These are phyloP conservation scores for Drymodes brunneopygia DNA, from an alignment of 2,113 vertebrate species.

Conservation along the genomic window DNA sequence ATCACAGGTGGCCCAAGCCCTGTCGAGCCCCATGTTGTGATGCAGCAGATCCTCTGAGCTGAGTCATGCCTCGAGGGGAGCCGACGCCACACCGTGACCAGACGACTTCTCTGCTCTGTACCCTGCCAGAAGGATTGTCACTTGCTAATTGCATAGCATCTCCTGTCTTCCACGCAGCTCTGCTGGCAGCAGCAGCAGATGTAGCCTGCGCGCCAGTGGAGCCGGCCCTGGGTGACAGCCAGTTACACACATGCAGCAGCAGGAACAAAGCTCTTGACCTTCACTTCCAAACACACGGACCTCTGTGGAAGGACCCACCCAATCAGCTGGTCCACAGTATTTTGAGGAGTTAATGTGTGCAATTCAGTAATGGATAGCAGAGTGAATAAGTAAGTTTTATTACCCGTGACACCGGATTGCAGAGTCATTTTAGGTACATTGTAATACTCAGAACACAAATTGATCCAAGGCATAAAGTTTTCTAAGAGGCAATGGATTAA, in stretches of 20 bases:
- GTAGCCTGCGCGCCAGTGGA: rapidly evolving
- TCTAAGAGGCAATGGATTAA: not conserved
- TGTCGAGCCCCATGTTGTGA: not conserved
- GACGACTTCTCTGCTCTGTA: not conserved
- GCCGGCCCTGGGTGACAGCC: not conserved
- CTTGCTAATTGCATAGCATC: not conserved
- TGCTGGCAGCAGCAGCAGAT: constrained; percentile 11
- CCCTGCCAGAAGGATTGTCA: not conserved
- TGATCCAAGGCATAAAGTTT: not conserved
- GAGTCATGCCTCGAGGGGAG: constrained; percentile 30
- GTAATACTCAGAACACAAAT: not conserved
- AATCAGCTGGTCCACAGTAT: not conserved
- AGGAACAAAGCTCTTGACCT: not conserved
- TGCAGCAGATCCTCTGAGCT: constrained; percentile 8
- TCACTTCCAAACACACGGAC: not conserved
- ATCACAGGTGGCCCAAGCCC: not conserved
- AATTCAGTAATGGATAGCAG: not conserved
- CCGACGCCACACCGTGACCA: rapidly evolving
- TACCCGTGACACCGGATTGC: not conserved
- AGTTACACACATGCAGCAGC: not conserved
- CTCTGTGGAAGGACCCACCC: not conserved
- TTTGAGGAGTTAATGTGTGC: not conserved
- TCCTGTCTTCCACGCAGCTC: not conserved
- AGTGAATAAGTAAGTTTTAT: not conserved
- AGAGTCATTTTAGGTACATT: not conserved